Conservation (phyloP, 2,888 invertebrate species). For the Hyalella azteca region DNA sequence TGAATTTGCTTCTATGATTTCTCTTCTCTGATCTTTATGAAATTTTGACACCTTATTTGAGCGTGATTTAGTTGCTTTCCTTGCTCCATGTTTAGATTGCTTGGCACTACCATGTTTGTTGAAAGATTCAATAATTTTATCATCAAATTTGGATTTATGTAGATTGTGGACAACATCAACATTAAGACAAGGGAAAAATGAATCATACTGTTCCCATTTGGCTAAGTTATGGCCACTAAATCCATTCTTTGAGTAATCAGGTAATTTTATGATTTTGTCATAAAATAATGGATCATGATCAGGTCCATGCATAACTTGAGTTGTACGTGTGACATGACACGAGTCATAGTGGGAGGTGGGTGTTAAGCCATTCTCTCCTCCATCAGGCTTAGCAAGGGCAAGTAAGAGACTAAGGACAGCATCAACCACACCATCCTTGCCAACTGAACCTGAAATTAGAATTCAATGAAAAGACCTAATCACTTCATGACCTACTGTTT, state of each 20-base stretch:
- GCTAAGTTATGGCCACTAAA: neutral
- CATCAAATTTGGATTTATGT: no score
- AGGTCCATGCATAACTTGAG: neutral
- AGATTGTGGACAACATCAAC: neutral
- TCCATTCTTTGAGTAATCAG: neutral
- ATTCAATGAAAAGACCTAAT: no score
- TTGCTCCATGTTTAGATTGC: neutral
- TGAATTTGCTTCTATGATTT: no score
- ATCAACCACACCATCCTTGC: conserved; percentile 10
- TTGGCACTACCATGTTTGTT: no score
- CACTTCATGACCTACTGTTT: no score
- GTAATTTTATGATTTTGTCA: neutral
- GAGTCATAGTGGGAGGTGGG: neutral
- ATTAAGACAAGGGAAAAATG: neutral
- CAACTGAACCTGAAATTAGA: conserved; percentile 1
- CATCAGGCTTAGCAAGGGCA: neutral
- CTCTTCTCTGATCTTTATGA: no score
- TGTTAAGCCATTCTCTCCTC: neutral
- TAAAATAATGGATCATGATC: neutral
- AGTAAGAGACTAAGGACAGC: neutral
- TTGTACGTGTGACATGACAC: neutral
- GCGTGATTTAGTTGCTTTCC: no score
- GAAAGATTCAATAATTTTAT: no score
- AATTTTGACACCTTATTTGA: no score
- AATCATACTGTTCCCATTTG: neutral